Conservation (phyloP, 2,113 vertebrate species). For the Nothobranchius kuhntae region DNA sequence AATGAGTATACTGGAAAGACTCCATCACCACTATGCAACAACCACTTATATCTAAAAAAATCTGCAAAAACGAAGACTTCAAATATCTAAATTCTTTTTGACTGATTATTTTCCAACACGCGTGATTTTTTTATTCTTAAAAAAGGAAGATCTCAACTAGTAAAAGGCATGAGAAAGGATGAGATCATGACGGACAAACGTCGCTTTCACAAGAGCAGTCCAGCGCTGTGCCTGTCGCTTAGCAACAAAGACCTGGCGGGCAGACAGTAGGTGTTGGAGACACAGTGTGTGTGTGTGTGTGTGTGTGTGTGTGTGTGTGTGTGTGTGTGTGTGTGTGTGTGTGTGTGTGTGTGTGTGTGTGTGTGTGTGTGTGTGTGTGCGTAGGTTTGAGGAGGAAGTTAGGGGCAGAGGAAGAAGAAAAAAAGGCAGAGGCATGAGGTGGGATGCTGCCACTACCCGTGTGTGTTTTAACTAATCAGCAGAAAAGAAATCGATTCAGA, state of each 20-base stretch:
- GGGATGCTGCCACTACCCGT: no score
- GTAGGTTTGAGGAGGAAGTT: slow-evolving; percentile 15
- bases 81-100: no score
- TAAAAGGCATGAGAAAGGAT: slow-evolving; percentile 34
- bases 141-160: slow-evolving; percentile 8
- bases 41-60: no score
- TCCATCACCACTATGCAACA: no score
- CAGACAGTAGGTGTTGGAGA: slow-evolving; percentile 82
- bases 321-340: background rate
- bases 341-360: slow-evolving; percentile 68
- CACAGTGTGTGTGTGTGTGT: slow-evolving; percentile 60
- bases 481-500: slow-evolving; percentile 7
- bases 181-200: slow-evolving; percentile 78
- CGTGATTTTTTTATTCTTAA: background rate
- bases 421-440: slow-evolving; percentile 21
- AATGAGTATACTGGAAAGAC: no score
- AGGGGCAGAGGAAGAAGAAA: slow-evolving; percentile 44
- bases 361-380: slow-evolving; percentile 54
- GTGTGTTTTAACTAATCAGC: background rate
- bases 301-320: slow-evolving; percentile 74
- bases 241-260: slow-evolving; percentile 83
- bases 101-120: background rate
- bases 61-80: no score
- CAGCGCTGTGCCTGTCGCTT: slow-evolving; percentile 77
- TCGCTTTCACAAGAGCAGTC: slow-evolving; percentile 78